Percentiles rank a stretch among this genome's conserved stretches.
Evolutionary conservation across 2,113 vertebrate genomes (phyloP).

Genomic region (Tetrao urogallus): DNA sequence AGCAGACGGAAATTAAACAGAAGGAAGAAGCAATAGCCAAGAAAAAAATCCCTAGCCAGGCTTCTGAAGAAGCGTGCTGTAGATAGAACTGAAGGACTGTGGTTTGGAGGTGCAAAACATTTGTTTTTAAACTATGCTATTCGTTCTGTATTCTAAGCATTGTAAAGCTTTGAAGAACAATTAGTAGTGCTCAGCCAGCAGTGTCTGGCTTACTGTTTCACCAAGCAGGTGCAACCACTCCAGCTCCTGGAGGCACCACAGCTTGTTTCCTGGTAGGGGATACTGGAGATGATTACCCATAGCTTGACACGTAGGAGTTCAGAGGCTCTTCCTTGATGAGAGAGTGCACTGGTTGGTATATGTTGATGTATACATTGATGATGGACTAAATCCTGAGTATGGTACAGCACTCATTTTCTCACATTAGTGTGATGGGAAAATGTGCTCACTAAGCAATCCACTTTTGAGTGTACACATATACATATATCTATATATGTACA

Average conservation of each 20-base stretch:
- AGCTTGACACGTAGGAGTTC: neutral
- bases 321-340: neutral
- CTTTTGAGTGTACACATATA: neutral
- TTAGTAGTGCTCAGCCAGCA: neutral
- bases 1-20: neutral
- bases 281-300: neutral
- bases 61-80: neutral
- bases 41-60: neutral
- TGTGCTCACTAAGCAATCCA: neutral
- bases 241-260: neutral
- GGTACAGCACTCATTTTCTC: neutral
- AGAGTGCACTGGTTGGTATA: neutral
- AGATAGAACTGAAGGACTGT: neutral
- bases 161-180: neutral
- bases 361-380: neutral
- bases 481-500: neutral
- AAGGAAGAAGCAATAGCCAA: neutral
- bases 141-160: neutral
- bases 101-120: fast-evolving
- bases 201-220: neutral
- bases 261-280: neutral
- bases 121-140: neutral
- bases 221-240: neutral
- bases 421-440: neutral
- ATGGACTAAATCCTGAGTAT: neutral